Evolutionary conservation across 2,113 vertebrate genomes (phyloP).

Genomic region (Motacilla alba): DNA sequence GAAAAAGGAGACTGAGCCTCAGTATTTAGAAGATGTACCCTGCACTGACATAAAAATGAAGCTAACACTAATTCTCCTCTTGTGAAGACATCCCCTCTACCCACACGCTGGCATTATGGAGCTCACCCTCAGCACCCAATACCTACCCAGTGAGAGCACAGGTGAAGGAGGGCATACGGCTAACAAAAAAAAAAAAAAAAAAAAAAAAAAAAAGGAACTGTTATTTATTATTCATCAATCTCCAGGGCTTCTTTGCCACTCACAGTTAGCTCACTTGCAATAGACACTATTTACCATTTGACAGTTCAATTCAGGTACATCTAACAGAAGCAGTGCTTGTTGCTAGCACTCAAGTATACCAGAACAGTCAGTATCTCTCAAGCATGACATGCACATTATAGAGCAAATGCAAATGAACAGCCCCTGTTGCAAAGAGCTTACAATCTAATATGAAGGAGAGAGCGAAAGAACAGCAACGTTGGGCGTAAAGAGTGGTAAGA

Average conservation of each 20-base stretch:
- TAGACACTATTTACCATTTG: conserved; percentile 55
- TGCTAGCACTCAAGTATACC: conserved; percentile 17
- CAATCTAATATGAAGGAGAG: background rate
- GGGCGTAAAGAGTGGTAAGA: background rate
- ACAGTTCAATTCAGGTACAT: conserved; percentile 59
- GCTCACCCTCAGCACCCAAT: background rate
- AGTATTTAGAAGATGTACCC: background rate
- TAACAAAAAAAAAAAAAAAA: background rate
- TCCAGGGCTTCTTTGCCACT: conserved; percentile 50
- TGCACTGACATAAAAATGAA: background rate
- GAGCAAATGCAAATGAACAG: conserved; percentile 49
- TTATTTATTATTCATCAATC: conserved; percentile 55
- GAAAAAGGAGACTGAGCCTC: background rate
- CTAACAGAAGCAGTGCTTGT: background rate
- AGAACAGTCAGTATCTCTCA: conserved; percentile 41
- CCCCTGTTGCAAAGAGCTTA: background rate
- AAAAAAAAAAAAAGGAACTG: background rate
- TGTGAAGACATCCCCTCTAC: background rate
- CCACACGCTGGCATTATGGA: background rate
- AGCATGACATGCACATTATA: conserved; percentile 36
- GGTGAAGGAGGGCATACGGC: background rate
- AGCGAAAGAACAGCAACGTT: background rate
- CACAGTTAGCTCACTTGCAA: conserved; percentile 14
- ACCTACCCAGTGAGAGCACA: background rate
- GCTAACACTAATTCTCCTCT: background rate